Evolutionary conservation across 2,797 vertebrate genomes (phyloP).

Genomic region (Hemitrygon akajei): DNA sequence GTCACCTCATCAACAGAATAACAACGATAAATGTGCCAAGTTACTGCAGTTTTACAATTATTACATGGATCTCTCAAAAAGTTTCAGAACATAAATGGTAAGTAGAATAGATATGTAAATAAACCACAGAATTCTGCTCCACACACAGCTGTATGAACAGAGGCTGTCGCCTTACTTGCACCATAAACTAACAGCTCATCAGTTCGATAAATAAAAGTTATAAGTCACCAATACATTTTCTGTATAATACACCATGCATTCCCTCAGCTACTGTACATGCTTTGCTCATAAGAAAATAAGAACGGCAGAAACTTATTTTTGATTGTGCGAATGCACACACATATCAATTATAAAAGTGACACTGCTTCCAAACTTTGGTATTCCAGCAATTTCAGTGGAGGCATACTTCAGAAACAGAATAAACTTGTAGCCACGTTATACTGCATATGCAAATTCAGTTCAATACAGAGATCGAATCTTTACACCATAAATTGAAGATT

Average conservation of each 20-base stretch:
- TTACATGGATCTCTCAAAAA: neutral
- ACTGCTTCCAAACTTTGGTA: too few relatives aligned
- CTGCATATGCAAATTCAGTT: too few relatives aligned
- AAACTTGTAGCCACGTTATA: too few relatives aligned
- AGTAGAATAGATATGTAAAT: neutral
- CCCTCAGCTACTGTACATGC: conserved; percentile 18
- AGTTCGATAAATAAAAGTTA: conserved; percentile 34
- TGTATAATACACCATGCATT: conserved; percentile 34
- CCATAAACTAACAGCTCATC: conserved; percentile 11
- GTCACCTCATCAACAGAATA: neutral
- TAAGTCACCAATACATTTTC: conserved; percentile 13
- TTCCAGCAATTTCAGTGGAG: too few relatives aligned
- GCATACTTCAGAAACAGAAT: too few relatives aligned
- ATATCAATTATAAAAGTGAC: too few relatives aligned
- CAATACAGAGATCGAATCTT: too few relatives aligned
- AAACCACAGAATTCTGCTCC: neutral
- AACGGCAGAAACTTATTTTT: too few relatives aligned
- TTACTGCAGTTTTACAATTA: neutral
- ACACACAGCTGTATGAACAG: neutral
- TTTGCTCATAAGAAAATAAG: neutral
- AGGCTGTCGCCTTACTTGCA: conserved; percentile 8
- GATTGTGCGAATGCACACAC: too few relatives aligned
- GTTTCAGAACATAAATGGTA: neutral
- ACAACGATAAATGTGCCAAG: neutral
- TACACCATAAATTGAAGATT: neutral